These are phyloP conservation scores for Globodera rostochiensis DNA, from an alignment of 1,140 invertebrate species.

Conservation along the genomic window DNA sequence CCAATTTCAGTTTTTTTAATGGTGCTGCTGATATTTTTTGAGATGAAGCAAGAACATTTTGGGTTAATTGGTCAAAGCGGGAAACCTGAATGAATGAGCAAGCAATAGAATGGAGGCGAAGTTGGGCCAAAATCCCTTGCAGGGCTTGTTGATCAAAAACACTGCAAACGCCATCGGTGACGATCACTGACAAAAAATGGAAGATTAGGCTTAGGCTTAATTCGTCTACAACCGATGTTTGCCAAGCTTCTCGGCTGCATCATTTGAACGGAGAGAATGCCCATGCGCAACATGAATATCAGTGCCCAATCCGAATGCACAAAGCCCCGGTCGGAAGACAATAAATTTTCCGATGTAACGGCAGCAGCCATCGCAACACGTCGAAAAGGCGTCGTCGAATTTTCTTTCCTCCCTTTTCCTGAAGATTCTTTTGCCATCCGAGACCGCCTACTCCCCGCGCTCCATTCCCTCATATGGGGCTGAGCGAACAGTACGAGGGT, in stretches of 20 bases:
- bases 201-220: neutral
- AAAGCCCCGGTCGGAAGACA: conserved; percentile 42
- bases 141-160: conserved; percentile 77
- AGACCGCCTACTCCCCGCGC: neutral
- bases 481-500: neutral
- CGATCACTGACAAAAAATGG: conserved; percentile 69
- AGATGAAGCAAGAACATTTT: neutral
- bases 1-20: too few relatives aligned
- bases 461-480: neutral
- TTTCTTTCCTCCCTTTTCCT: neutral
- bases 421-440: neutral
- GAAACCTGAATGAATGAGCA: conserved; percentile 79
- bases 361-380: too few relatives aligned
- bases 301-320: conserved; percentile 76
- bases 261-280: conserved; percentile 77
- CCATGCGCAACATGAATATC: conserved; percentile 80
- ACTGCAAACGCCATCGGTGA: conserved; percentile 81
- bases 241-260: conserved; percentile 62
- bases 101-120: conserved; percentile 76
- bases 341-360: too few relatives aligned
- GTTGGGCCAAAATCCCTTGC: conserved; percentile 68
- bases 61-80: conserved; percentile 70
- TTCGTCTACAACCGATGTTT: neutral
- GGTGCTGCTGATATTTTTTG: too few relatives aligned
- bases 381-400: neutral